Evolutionary conservation across 2,888 invertebrate species (phyloP).

Genomic region (Tryphoninae sp.): DNA sequence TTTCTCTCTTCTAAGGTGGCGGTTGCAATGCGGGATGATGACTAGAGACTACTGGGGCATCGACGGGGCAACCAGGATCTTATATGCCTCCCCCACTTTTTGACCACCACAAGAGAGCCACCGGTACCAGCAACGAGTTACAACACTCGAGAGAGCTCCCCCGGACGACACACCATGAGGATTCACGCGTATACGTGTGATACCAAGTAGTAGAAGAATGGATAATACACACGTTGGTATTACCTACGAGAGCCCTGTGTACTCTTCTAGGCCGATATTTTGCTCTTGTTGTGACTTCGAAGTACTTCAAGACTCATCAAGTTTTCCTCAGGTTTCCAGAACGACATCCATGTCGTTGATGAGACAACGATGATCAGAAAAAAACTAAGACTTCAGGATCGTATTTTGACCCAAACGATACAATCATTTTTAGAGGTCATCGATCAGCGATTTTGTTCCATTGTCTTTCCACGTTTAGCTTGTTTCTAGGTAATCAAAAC

Average conservation of each 20-base stretch:
- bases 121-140: conserved; percentile 62
- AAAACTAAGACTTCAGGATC: too few species aligned
- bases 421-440: too few species aligned
- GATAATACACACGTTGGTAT: conserved; percentile 24
- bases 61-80: conserved; percentile 76
- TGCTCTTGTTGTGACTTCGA: background rate
- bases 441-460: too few species aligned
- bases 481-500: too few species aligned
- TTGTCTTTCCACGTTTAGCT: too few species aligned
- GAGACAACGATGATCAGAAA: too few species aligned
- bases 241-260: conserved; percentile 25
- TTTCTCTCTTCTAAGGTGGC: conserved; percentile 57
- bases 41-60: conserved; percentile 79
- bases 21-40: conserved; percentile 74
- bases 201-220: conserved; percentile 36
- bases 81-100: conserved; percentile 80
- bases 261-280: conserved; percentile 23
- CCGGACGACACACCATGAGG: conserved; percentile 39
- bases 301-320: conserved; percentile 15
- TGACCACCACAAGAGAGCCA: conserved; percentile 56
- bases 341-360: background rate
- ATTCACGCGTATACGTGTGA: conserved; percentile 32
- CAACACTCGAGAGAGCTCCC: conserved; percentile 57
- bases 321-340: conserved; percentile 14
- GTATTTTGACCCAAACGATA: too few species aligned